These are phyloP conservation scores for Lepus europaeus DNA, from an alignment of 2,113 vertebrate species.

Conservation along the genomic window DNA sequence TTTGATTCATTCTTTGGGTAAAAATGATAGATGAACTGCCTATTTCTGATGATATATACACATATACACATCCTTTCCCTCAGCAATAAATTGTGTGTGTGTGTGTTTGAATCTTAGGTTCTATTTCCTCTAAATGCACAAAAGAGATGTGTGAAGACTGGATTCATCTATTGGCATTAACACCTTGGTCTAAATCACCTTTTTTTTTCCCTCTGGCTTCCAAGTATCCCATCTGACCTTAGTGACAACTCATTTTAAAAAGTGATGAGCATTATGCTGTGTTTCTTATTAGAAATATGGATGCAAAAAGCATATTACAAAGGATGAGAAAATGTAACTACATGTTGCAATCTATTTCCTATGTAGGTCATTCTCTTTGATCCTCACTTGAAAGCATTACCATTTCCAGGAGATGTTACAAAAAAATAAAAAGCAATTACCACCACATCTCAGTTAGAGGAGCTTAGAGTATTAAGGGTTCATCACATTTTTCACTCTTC, in stretches of 20 bases:
- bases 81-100: neutral
- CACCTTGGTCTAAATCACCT: constrained; percentile 48
- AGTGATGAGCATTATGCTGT: constrained; percentile 60
- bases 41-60: neutral
- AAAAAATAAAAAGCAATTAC: constrained; percentile 74
- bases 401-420: constrained; percentile 61
- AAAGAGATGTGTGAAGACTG: neutral
- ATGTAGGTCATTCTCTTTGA: constrained; percentile 76
- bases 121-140: constrained; percentile 47
- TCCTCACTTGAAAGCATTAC: constrained; percentile 80
- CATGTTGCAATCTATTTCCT: constrained; percentile 69
- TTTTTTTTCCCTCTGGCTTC: neutral
- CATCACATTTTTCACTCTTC: constrained; percentile 67
- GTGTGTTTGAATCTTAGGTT: neutral
- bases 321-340: constrained; percentile 75
- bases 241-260: constrained; percentile 65
- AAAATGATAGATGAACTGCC: neutral
- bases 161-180: constrained; percentile 9
- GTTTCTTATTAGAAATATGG: constrained; percentile 68
- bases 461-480: constrained; percentile 74
- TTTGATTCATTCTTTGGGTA: neutral
- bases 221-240: constrained; percentile 58
- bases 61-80: neutral
- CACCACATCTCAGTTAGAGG: constrained; percentile 61
- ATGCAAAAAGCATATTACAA: constrained; percentile 73